Conservation (phyloP, 1,140 invertebrate genomes). For the Rhopalosiphum maidis region DNA sequence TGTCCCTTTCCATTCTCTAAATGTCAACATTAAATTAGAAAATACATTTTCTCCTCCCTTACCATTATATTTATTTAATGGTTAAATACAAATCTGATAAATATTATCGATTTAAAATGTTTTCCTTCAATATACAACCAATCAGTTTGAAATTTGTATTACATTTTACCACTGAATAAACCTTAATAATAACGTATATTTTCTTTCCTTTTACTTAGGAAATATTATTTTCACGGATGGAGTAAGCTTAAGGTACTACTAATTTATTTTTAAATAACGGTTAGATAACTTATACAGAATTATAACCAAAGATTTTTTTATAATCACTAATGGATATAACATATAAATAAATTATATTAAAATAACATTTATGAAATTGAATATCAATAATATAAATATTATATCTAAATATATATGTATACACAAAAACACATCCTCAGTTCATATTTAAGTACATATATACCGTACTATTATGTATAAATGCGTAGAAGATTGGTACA, state of each 20-base stretch:
- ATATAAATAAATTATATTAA: neutral
- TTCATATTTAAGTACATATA: neutral
- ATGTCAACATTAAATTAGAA: neutral
- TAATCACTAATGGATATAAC: neutral
- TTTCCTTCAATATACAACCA: neutral
- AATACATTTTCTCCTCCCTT: neutral
- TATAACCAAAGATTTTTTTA: neutral
- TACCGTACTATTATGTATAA: neutral
- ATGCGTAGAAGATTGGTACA: neutral
- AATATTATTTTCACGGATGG: neutral
- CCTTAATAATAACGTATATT: neutral
- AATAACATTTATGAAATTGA: neutral
- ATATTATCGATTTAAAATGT: neutral
- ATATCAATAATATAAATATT: neutral
- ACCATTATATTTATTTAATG: neutral
- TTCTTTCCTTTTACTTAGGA: neutral
- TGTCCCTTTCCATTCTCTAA: neutral
- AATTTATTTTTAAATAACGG: neutral
- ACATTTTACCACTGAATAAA: neutral
- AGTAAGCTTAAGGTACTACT: neutral
- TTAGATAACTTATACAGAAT: neutral
- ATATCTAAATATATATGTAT: neutral
- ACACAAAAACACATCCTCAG: too few species aligned
- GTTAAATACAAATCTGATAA: neutral
- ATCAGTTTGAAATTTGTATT: neutral